A percentile compares a stretch with the other conserved stretches of the same genome.
phyloP scores from a whole-genome alignment of 2,797 vertebrate genomes.

The Bradypodion ventrale region DNA sequence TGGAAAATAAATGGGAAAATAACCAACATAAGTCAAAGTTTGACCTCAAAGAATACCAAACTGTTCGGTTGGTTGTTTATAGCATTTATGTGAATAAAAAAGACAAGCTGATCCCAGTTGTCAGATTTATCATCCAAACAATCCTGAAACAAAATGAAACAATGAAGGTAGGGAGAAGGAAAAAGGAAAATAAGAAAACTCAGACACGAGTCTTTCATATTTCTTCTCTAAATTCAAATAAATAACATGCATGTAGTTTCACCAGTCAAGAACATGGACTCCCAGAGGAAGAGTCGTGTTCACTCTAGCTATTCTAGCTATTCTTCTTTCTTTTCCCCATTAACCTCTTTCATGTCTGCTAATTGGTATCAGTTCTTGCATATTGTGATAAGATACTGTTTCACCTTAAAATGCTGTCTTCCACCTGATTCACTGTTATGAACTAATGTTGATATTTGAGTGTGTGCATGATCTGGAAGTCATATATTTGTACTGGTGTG shows the following conservation, averaged over 20 bases:
- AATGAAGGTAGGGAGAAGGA: not conserved
- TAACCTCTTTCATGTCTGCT: not conserved
- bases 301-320: not conserved
- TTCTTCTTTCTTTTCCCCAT: not conserved
- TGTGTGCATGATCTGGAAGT: not conserved
- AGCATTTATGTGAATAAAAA: not conserved
- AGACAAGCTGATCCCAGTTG: not conserved
- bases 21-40: too few species aligned
- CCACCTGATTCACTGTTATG: not conserved
- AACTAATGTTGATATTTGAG: not conserved
- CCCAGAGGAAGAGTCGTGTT: not conserved
- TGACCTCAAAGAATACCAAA: not conserved
- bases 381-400: not conserved
- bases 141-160: not conserved
- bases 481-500: not conserved
- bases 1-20: too few species aligned
- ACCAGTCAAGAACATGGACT: not conserved
- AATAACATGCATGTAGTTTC: not conserved
- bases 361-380: not conserved
- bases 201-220: not conserved
- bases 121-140: not conserved
- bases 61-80: too few species aligned
- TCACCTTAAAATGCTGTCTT: not conserved
- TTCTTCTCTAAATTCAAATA: not conserved
- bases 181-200: not conserved